phyloP scores from a whole-genome alignment of 1,140 invertebrate species.

The Heterodera carotae region DNA sequence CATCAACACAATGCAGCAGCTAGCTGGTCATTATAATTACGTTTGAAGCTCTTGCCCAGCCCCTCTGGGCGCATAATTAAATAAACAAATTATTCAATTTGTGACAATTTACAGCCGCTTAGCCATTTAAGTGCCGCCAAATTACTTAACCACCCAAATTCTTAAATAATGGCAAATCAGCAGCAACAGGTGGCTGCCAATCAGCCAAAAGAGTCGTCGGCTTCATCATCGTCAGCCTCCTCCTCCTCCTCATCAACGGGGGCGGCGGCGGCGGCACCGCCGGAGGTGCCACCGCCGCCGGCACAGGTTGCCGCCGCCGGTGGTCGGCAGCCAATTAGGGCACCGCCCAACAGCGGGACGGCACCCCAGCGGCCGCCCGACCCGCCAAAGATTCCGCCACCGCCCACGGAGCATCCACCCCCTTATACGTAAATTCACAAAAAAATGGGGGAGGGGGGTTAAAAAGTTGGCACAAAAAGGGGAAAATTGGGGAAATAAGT shows the following conservation, averaged over 20 bases:
- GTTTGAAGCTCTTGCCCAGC: too few relatives aligned
- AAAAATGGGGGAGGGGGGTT: neutral
- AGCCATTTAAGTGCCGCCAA: too few relatives aligned
- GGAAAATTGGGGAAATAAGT: neutral
- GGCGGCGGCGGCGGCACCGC: too few relatives aligned
- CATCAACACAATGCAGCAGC: too few relatives aligned
- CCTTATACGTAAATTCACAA: slow-evolving; percentile 29
- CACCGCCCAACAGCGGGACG: neutral
- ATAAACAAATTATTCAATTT: too few relatives aligned
- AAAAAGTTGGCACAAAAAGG: too few relatives aligned
- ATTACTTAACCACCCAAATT: neutral
- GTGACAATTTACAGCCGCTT: too few relatives aligned
- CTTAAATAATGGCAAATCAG: neutral
- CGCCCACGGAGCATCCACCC: slow-evolving; percentile 32
- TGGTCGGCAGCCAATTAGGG: neutral
- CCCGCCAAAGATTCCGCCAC: slow-evolving; percentile 33
- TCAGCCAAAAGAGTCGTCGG: neutral
- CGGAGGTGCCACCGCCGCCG: neutral
- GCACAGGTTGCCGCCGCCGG: too few relatives aligned
- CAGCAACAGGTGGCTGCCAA: neutral
- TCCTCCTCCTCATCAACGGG: slow-evolving; percentile 1
- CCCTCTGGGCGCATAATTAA: too few relatives aligned
- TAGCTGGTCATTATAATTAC: too few relatives aligned
- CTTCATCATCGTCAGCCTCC: slow-evolving; percentile 2
- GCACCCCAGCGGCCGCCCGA: slow-evolving; percentile 20